Percentiles rank a stretch among this genome's conserved stretches.
Evolutionary conservation across 1,140 invertebrate species (phyloP).

Genomic region (Tachypleus tridentatus): DNA sequence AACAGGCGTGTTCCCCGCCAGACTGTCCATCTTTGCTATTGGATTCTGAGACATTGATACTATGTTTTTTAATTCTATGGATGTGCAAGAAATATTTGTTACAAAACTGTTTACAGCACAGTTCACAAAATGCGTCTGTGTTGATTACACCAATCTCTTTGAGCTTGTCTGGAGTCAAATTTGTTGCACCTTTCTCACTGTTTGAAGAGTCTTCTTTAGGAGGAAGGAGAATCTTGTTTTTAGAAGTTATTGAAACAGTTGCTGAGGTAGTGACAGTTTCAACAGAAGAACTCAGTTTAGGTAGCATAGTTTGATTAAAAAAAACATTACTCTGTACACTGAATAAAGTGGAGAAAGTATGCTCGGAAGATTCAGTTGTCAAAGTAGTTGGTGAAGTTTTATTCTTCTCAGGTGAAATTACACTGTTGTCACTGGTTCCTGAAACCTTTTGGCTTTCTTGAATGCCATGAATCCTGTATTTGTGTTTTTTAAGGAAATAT

Average conservation of each 20-base stretch:
- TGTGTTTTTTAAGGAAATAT: slow-evolving; percentile 96
- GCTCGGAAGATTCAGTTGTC: background rate
- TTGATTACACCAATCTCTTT: slow-evolving; percentile 65
- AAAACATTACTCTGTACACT: slow-evolving; percentile 50
- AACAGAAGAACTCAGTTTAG: slow-evolving; percentile 15
- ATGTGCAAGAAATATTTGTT: slow-evolving; percentile 89
- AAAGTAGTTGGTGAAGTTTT: background rate
- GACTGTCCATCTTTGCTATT: background rate
- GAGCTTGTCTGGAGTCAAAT: slow-evolving; percentile 52
- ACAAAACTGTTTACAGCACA: slow-evolving; percentile 89
- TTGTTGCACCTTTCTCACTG: slow-evolving; percentile 13
- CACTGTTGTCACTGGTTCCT: slow-evolving; percentile 3
- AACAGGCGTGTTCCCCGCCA: background rate
- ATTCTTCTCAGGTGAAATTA: background rate
- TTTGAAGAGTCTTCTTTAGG: slow-evolving; percentile 11
- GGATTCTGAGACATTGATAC: slow-evolving; percentile 32
- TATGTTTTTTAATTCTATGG: slow-evolving; percentile 62
- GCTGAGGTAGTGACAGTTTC: slow-evolving; percentile 3
- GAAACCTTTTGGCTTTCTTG: slow-evolving; percentile 12
- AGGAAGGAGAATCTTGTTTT: slow-evolving; percentile 7
- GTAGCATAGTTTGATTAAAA: slow-evolving; percentile 67
- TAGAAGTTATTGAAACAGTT: background rate
- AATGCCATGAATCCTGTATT: slow-evolving; percentile 86
- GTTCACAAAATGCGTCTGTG: slow-evolving; percentile 80
- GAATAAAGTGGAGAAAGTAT: background rate